Conservation (phyloP, 1,140 invertebrate species). For the Dendrolimus punctatus region DNA sequence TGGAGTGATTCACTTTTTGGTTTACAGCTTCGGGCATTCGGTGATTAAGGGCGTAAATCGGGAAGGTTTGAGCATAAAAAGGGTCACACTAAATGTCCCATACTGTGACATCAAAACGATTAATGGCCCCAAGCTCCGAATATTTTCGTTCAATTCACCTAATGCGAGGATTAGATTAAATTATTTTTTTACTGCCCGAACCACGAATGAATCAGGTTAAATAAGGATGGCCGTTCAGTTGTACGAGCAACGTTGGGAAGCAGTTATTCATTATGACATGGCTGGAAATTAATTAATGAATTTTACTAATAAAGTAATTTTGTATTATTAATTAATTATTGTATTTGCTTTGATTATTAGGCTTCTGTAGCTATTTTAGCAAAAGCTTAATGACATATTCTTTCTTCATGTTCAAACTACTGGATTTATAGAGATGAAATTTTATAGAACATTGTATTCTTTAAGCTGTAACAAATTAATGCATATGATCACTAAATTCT, state of each 20-base stretch:
- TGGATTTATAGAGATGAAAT: too few relatives aligned
- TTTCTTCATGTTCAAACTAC: too few relatives aligned
- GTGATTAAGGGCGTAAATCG: constrained; percentile 54
- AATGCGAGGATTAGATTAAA: constrained; percentile 44
- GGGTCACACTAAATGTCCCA: constrained; percentile 70
- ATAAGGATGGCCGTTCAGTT: constrained; percentile 14
- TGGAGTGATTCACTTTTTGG: constrained; percentile 14
- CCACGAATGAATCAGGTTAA: constrained; percentile 27
- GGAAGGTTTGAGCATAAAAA: constrained; percentile 55
- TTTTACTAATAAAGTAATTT: too few relatives aligned
- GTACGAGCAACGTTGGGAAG: constrained; percentile 10
- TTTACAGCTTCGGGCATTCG: constrained; percentile 46
- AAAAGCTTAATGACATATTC: constrained; percentile 3
- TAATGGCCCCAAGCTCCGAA: constrained; percentile 53
- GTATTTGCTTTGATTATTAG: not conserved
- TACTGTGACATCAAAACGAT: constrained; percentile 69
- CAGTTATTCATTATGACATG: constrained; percentile 10
- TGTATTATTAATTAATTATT: constrained; percentile 9
- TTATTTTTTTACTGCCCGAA: constrained; percentile 30
- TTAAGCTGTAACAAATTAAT: too few relatives aligned
- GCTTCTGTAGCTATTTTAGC: constrained; percentile 2
- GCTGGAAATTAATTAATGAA: too few relatives aligned
- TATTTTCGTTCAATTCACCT: constrained; percentile 58
- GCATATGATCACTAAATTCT: too few relatives aligned
- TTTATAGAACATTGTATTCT: too few relatives aligned